Conservation (phyloP, 1,140 invertebrate species). For the Drosophila dunni region DNA sequence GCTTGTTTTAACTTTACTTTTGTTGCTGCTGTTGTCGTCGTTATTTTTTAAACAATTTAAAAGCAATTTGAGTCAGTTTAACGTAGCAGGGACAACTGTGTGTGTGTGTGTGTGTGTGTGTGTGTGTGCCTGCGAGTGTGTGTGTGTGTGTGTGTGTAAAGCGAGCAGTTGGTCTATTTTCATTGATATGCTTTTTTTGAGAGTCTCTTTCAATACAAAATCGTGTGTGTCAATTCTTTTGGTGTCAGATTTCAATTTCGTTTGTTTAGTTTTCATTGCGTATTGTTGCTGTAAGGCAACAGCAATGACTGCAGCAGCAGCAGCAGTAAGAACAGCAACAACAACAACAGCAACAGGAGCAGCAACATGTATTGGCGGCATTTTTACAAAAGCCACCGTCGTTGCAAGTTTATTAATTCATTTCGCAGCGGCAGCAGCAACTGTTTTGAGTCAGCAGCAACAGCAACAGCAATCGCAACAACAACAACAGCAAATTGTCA, state of each 20-base stretch:
- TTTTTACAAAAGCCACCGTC: conserved; percentile 76
- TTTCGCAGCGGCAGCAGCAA: conserved; percentile 56
- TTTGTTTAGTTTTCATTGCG: conserved; percentile 73
- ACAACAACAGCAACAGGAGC: conserved; percentile 41
- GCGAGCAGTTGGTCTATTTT: conserved; percentile 51
- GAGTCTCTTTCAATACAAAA: conserved; percentile 25
- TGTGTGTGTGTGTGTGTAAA: not conserved
- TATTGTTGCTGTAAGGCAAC: conserved; percentile 73
- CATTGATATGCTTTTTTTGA: conserved; percentile 67
- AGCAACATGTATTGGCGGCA: conserved; percentile 69
- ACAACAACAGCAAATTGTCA: conserved; percentile 72
- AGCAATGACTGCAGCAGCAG: conserved; percentile 44
- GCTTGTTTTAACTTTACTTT: conserved; percentile 28
- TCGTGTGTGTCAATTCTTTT: conserved; percentile 77
- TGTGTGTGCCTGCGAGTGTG: not conserved
- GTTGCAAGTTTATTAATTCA: conserved; percentile 83
- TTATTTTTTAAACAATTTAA: conserved; percentile 77
- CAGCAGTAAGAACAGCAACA: conserved; percentile 49
- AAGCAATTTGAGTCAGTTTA: conserved; percentile 75
- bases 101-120: not conserved
- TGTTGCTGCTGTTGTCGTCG: conserved; percentile 20
- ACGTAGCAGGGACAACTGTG: conserved; percentile 25
- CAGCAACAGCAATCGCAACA: conserved; percentile 27
- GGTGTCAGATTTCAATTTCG: conserved; percentile 82
- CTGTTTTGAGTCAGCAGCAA: conserved; percentile 64